Evolutionary conservation across 2,888 invertebrate species (phyloP), one percentile per base, ranked within the genome.

Genomic region (Coenonympha arcania): DNA sequence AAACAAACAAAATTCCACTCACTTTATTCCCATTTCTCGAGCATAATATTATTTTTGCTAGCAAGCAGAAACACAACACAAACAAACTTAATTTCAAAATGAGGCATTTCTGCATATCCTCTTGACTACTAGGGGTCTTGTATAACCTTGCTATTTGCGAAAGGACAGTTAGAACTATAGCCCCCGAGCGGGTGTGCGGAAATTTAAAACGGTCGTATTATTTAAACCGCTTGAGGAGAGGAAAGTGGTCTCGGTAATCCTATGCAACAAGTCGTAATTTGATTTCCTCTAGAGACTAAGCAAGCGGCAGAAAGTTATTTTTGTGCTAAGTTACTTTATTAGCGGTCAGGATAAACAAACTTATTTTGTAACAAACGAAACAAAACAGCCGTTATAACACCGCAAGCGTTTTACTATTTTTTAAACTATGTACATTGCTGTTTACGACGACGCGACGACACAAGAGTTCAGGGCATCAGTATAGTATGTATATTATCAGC

Each of bases 251-350:
- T 42, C 49, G 52, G 54, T 54, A 58, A 58, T 57, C 60, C 55
- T 57, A 56, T 53, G 54, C 48, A 60, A 64, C 63, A 55, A 61
- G 64, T 64, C 63, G 56, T 51, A 55, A 50, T 58, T 60, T 62
- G 52, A 50, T 57, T 63, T 61, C 59, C 61, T 58, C 49, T 54
- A 56, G 50, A 57, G 61, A 59, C 56, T 54, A 60, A 51, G 43
- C 50, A 53, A 41, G 30, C 28, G 31, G 31, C 48, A 50, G 34
- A 54, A 48, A 53, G 44, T 41, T 49, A 19, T 28, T 46, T 30
- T 34, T 51, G 20, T 39, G 18, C 19, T 6, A 36, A 45, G 34
- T 40, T 30, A 41, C 41, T 39, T 24, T 18, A 22, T 24, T 26
- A 18, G 8, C 18, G 13, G 13, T 34, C 4, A 2, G 4, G 41